Evolutionary conservation across 2,113 vertebrate genomes (phyloP).

Genomic region (Cheilinus undulatus): DNA sequence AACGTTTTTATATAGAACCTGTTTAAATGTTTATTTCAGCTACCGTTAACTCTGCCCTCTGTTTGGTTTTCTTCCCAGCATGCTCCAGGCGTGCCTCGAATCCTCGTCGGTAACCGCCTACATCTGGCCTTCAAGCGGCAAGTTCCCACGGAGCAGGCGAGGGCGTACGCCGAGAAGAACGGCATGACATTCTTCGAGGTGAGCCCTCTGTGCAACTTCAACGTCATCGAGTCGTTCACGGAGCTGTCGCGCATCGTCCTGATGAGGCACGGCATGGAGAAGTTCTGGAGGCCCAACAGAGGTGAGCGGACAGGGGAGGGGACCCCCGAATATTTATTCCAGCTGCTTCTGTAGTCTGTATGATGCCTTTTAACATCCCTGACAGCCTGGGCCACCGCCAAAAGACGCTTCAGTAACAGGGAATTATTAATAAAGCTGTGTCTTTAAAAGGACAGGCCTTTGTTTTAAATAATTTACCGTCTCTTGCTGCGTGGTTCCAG

Average conservation of each 20-base stretch:
- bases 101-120: slow-evolving; percentile 96
- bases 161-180: slow-evolving; percentile 96
- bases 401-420: too few species aligned
- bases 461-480: too few species aligned
- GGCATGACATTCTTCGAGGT: slow-evolving; percentile 99
- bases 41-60: not conserved
- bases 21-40: too few species aligned
- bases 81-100: slow-evolving; percentile 95
- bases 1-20: too few species aligned
- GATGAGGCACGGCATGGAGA: slow-evolving; percentile 99
- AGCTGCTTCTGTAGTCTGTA: too few species aligned
- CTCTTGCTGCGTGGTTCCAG: not conserved
- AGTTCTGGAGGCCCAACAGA: slow-evolving; percentile 98
- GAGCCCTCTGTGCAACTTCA: slow-evolving; percentile 98
- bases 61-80: slow-evolving; percentile 81
- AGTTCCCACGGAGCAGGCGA: slow-evolving; percentile 96
- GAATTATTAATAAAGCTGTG: too few species aligned
- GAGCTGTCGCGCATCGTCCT: slow-evolving; percentile 98
- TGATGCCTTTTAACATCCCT: too few species aligned
- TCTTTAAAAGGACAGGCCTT: too few species aligned
- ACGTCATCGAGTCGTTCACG: slow-evolving; percentile 97
- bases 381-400: too few species aligned
- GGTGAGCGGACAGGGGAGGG: slow-evolving; percentile 80
- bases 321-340: too few species aligned
- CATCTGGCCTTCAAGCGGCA: slow-evolving; percentile 97